phyloP scores from a whole-genome alignment of 1,140 invertebrate species.

The Scylla paramamosain region DNA sequence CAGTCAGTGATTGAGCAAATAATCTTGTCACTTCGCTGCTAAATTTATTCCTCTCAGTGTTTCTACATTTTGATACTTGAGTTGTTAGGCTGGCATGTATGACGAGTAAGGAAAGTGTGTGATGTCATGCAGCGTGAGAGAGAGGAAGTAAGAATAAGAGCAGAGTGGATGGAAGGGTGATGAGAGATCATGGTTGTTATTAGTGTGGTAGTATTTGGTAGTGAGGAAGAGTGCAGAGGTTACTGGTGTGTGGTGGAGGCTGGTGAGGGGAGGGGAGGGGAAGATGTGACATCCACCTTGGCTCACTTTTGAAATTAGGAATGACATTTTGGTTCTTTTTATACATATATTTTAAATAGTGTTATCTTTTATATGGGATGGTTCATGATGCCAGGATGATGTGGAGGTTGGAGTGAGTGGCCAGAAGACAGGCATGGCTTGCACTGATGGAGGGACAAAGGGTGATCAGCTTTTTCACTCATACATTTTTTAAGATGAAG shows the following conservation, averaged over 20 bases:
- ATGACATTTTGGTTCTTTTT: neutral
- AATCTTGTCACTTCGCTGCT: neutral
- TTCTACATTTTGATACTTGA: neutral
- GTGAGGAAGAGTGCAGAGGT: neutral
- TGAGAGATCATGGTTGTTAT: neutral
- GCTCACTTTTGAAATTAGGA: neutral
- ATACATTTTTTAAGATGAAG: neutral
- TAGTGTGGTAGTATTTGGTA: neutral
- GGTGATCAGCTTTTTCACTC: neutral
- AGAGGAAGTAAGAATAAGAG: neutral
- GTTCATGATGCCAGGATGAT: neutral
- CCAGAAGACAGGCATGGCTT: neutral
- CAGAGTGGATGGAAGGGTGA: neutral
- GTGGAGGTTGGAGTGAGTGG: too few species aligned
- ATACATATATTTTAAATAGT: neutral
- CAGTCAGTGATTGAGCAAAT: neutral
- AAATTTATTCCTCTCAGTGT: neutral
- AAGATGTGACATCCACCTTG: neutral
- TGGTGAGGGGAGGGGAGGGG: neutral
- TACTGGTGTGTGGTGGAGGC: too few species aligned
- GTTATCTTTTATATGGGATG: neutral
- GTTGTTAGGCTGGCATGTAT: neutral
- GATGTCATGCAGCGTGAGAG: neutral
- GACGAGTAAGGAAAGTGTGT: neutral
- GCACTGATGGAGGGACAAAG: neutral